These are phyloP conservation scores for Sebastes schlegelii DNA, from an alignment of 2,113 vertebrate species.

Conservation along the genomic window DNA sequence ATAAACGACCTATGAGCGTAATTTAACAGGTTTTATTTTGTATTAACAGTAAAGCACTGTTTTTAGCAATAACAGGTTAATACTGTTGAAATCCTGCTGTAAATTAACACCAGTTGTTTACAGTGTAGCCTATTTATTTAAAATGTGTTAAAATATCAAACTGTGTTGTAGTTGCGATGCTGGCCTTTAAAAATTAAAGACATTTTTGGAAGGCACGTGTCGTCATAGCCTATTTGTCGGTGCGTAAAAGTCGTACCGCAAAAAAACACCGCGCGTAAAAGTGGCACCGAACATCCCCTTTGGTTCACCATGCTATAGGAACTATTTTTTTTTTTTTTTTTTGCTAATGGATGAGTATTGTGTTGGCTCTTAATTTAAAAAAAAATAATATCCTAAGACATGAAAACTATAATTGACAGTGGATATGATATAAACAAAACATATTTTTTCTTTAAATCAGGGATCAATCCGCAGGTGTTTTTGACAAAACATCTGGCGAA, in stretches of 20 bases:
- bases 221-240: background rate
- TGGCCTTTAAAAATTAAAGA: background rate
- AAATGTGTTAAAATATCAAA: background rate
- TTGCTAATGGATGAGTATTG: fast-evolving
- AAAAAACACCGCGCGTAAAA: constrained; percentile 36
- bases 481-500: constrained; percentile 21
- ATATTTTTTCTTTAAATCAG: background rate
- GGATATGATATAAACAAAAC: background rate
- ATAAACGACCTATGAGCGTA: too few relatives aligned
- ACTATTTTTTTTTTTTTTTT: background rate
- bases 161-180: background rate
- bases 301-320: background rate
- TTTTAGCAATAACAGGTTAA: too few relatives aligned
- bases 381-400: background rate
- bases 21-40: too few relatives aligned
- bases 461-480: constrained; percentile 1
- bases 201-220: background rate
- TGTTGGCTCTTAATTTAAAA: background rate
- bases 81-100: too few relatives aligned
- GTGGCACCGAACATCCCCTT: background rate
- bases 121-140: too few relatives aligned
- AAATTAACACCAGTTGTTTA: too few relatives aligned
- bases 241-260: constrained; percentile 9
- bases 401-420: background rate
- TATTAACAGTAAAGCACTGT: too few relatives aligned